Base-by-base conservation (phyloP, 2,888 invertebrate species). In the Papilio elwesi region DNA sequence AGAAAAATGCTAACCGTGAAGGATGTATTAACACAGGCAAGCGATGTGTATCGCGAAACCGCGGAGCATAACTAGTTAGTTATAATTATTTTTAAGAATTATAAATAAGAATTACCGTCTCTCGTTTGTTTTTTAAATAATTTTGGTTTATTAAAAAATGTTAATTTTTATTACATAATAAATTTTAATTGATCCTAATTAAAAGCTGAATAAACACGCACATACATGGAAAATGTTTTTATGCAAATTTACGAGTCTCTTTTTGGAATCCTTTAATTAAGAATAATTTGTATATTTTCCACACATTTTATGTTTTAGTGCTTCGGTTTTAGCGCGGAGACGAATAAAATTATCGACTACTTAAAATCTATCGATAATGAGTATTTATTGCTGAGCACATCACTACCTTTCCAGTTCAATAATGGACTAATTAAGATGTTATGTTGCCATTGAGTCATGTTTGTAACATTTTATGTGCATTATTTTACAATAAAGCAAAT, bases 391-490 rank as follows among this genome's bases (percentile, higher is more conserved):
- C 59, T 36, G 59, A 59, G 59, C 59, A 59, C 59, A 59, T 59
- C 59, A 59, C 59, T 59, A 59, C 38, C n/a, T 57, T 57, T 59
- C 59, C 38, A 38, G 38, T 38, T 59, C 38, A 38, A 59, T 38
- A 59, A 57, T 57, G 57, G 59, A 38, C 59, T 59, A 59, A 38
- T 59, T 38, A 59, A 59, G 57, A 57, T 57, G 36, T 57, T 57
- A 57, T 57, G 57, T 57, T 59, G 38, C 59, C n/a, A 59, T 59
- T 59, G 59, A 59, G 59, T 59, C 59, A 59, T 59, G 59, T 59
- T 59, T 38, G 38, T 36, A 59, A 36, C 36, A 59, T 59, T n/a
- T 59, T 59, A 59, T 59, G 59, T 59, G 38, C 36, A 59, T 59
- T 59, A 38, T 69, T 51, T 51, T 48, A 64, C 16, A 63, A 57